These are phyloP conservation scores for Pseudococcus viburni DNA, from an alignment of 2,888 invertebrate species.

Conservation along the genomic window DNA sequence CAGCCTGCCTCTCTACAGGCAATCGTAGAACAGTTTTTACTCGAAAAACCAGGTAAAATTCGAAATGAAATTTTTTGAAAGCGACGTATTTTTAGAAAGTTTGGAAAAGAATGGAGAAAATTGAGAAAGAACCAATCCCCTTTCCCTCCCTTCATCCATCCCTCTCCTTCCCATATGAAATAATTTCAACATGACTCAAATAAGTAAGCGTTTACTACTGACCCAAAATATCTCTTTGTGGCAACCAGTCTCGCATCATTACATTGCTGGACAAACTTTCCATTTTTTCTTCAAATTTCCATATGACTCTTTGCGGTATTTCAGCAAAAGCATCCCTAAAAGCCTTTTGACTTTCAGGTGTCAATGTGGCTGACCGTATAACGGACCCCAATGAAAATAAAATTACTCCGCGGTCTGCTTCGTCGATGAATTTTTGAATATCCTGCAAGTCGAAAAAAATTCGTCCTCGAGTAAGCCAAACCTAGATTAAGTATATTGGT, in stretches of 20 bases:
- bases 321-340: conserved; percentile 77
- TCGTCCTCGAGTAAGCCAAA: no score
- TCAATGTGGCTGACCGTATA: conserved; percentile 78
- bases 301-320: conserved; percentile 80
- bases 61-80: no score
- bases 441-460: conserved; percentile 70
- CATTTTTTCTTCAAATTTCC: conserved; percentile 83
- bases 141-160: no score
- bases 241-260: conserved; percentile 79
- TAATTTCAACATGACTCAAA: no score
- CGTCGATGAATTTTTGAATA: conserved; percentile 78
- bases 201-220: not conserved
- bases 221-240: conserved; percentile 86
- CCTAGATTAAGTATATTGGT: no score
- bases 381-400: conserved; percentile 86
- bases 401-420: conserved; percentile 79
- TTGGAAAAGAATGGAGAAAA: no score
- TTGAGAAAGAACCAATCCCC: no score
- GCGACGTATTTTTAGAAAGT: no score
- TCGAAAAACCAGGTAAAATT: no score
- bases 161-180: no score
- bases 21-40: no score
- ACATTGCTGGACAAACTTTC: conserved; percentile 77
- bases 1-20: no score
- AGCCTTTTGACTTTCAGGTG: conserved; percentile 75